Percentiles rank a stretch among this genome's conserved stretches.
Conservation (phyloP, 2,797 vertebrate species). For the Crossoptilon crossoptilon region DNA sequence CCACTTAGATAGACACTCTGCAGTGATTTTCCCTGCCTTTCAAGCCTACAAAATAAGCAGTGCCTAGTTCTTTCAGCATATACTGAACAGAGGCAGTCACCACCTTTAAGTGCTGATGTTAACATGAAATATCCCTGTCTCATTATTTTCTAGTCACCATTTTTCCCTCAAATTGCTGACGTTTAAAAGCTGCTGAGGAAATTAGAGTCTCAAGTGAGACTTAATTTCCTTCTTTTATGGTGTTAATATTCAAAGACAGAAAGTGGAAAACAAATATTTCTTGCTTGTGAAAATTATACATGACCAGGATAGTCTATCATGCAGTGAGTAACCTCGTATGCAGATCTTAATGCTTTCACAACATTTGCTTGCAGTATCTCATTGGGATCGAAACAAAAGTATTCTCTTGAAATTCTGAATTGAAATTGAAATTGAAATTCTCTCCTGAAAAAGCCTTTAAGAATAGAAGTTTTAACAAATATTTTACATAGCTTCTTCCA, state of each 20-base stretch:
- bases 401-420: neutral
- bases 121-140: neutral
- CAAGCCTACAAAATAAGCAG: neutral
- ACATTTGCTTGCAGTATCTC: neutral
- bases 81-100: neutral
- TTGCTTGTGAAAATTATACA: neutral
- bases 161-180: neutral
- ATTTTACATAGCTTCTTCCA: neutral
- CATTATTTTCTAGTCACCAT: neutral
- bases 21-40: neutral
- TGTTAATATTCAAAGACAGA: neutral
- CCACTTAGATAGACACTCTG: neutral
- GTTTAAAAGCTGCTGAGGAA: neutral
- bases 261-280: accelerated
- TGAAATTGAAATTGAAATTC: neutral
- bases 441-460: neutral
- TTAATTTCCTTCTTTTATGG: neutral
- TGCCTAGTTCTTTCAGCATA: neutral
- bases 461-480: neutral
- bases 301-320: neutral
- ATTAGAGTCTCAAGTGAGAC: neutral
- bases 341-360: neutral
- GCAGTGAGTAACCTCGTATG: neutral
- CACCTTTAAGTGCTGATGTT: neutral
- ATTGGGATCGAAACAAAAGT: neutral